Percentiles rank a stretch among this genome's conserved stretches.
phyloP scores from a whole-genome alignment of 2,113 vertebrate species.

The Turdus rufiventris region DNA sequence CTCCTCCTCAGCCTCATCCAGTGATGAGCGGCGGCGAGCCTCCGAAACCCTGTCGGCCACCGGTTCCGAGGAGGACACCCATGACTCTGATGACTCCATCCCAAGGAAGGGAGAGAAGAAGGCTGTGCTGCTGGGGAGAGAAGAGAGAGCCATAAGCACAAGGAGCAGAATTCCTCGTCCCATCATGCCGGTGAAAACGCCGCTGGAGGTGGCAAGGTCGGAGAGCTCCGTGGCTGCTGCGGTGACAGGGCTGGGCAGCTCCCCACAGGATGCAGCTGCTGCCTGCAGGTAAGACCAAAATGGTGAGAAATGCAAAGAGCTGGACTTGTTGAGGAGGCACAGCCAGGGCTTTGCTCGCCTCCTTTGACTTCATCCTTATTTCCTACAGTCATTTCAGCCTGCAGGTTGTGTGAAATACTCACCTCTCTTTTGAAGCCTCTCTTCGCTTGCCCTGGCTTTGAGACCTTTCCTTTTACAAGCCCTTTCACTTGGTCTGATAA shows the following conservation, averaged over 20 bases:
- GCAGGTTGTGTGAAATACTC: neutral
- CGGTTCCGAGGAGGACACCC: slow-evolving; percentile 90
- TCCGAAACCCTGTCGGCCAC: slow-evolving; percentile 86
- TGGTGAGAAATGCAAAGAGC: neutral
- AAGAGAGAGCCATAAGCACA: slow-evolving; percentile 60
- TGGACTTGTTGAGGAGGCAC: neutral
- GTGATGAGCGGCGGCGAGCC: slow-evolving; percentile 76
- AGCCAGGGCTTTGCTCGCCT: neutral
- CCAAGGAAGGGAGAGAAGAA: slow-evolving; percentile 69
- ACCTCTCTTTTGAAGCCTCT: neutral
- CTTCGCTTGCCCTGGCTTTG: neutral
- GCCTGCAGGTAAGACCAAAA: slow-evolving; percentile 73
- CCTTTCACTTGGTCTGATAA: neutral
- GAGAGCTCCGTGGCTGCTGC: neutral
- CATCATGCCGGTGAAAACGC: slow-evolving; percentile 68
- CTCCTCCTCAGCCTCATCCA: slow-evolving; percentile 87
- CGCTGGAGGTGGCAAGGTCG: neutral
- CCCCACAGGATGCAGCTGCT: slow-evolving; percentile 47
- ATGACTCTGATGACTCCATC: slow-evolving; percentile 78
- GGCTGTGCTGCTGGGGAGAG: slow-evolving; percentile 43
- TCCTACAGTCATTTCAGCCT: neutral
- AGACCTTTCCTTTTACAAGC: neutral
- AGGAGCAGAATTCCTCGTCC: slow-evolving; percentile 89
- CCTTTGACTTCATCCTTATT: neutral
- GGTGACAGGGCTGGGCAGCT: neutral